Conservation (phyloP, 2,113 vertebrate species). For the Furnarius figulus region DNA sequence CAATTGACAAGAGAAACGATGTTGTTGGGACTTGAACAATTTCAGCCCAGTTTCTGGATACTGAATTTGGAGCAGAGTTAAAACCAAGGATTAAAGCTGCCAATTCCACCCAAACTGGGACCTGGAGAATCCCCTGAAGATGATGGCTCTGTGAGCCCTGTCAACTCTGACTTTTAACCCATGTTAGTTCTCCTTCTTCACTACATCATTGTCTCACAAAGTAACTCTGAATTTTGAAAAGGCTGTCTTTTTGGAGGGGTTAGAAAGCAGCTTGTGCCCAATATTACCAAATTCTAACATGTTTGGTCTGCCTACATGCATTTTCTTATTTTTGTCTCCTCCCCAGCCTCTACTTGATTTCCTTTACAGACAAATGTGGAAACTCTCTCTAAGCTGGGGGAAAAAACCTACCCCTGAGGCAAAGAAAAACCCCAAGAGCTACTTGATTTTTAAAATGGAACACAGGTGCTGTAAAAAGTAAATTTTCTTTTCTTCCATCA, state of each 20-base stretch:
- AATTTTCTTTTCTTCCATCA: not conserved
- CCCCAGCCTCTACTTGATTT: not conserved
- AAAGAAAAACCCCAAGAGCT: not conserved
- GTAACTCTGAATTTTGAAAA: not conserved
- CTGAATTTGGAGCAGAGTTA: not conserved
- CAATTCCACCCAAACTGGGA: not conserved
- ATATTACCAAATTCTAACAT: not conserved
- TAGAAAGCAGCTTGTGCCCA: not conserved
- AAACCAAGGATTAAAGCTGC: not conserved
- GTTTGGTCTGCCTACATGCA: not conserved
- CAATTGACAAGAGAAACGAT: slow-evolving; percentile 36
- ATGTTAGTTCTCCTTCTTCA: not conserved
- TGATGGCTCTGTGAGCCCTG: not conserved
- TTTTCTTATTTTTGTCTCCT: not conserved
- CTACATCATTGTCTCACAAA: not conserved
- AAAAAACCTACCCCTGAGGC: not conserved
- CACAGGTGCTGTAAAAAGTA: not conserved
- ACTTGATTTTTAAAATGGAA: not conserved
- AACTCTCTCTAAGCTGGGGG: not conserved
- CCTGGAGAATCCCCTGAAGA: not conserved
- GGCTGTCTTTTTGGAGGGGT: not conserved
- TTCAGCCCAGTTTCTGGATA: not conserved
- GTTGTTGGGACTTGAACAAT: not conserved
- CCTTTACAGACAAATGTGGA: not conserved
- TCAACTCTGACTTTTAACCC: not conserved